Base-by-base conservation (phyloP, 1,140 invertebrate genomes). In the Homalodisca vitripennis region DNA sequence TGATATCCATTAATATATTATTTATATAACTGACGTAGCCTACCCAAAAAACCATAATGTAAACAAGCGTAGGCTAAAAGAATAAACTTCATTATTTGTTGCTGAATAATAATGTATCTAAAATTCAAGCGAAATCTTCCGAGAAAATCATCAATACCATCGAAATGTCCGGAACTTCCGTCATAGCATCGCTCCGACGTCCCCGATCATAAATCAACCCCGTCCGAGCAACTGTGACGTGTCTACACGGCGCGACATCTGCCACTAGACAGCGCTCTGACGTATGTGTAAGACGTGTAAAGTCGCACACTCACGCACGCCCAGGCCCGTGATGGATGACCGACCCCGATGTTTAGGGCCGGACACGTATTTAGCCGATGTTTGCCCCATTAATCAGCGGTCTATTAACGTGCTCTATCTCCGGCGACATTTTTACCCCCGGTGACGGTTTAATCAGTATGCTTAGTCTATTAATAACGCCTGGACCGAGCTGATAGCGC, bases 371-470 rank as follows among this genome's bases (percentile, higher is more conserved):
- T 20, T 22, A 22, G 48, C 3, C 48, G 48, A 20, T 51, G 48
- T 51, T 51, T 51, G 48, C 48, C 3, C 48, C 48, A 51, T 51
- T 51, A 51, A 51, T 51, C 48, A 51, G 48, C 6, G 14, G 14
- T 51, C 48, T 51, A 51, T 51, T 51, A 51, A 22, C 48, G 48
- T 51, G 48, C 48, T n/a, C 14, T 51, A 51, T 51, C 48, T 51
- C 48, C 48, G 3, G 3, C 48, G 3, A 22, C 48, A 51, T 51
- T 51, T 51, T 51, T 51, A 22, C 14, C 48, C 14, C 3, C 14
- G 22, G 48, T 51, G 48, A 51, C 48, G 48, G 3, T 14, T 51
- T 51, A 51, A 51, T 51, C 48, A 51, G 48, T 51, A 51, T 51
- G 48, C 48, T 51, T 20, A 51, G 48, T 12, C 48, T 51, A 51